A percentile compares a stretch with the other conserved stretches of the same genome.
These are phyloP conservation scores for Hylia prasina DNA, from an alignment of 2,113 vertebrate genomes.

Conservation along the genomic window DNA sequence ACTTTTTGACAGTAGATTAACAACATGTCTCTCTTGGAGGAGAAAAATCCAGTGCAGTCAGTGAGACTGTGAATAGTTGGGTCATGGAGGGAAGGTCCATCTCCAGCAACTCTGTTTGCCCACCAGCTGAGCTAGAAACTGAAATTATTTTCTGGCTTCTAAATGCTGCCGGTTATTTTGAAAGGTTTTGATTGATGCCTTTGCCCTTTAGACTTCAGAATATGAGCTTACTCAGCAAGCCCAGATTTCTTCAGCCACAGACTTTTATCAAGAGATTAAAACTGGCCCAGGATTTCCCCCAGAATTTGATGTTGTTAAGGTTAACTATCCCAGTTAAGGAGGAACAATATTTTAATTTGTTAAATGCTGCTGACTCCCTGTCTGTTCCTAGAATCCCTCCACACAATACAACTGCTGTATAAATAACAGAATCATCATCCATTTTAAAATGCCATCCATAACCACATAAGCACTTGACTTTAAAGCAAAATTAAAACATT, in stretches of 20 bases:
- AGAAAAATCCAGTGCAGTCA: neutral
- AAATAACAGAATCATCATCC: neutral
- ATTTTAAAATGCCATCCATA: neutral
- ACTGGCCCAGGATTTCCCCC: neutral
- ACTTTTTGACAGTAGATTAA: neutral
- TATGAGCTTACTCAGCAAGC: neutral
- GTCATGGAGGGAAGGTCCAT: neutral
- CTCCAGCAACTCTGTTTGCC: neutral
- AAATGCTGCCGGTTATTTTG: neutral
- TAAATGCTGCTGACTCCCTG: neutral
- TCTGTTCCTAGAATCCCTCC: neutral
- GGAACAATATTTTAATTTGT: neutral
- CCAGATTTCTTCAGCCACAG: neutral
- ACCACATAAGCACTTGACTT: neutral
- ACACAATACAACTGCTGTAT: neutral
- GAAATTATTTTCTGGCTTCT: neutral
- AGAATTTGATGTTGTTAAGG: neutral
- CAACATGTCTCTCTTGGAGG: neutral
- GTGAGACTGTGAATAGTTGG: neutral
- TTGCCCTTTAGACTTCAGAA: slow-evolving; percentile 9
- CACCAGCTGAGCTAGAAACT: neutral
- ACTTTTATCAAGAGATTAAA: neutral
- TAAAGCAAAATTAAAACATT: neutral
- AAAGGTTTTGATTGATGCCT: neutral
- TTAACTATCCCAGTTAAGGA: neutral